Base-by-base conservation (phyloP, 2,113 vertebrate species). In the Hippocampus zosterae region DNA sequence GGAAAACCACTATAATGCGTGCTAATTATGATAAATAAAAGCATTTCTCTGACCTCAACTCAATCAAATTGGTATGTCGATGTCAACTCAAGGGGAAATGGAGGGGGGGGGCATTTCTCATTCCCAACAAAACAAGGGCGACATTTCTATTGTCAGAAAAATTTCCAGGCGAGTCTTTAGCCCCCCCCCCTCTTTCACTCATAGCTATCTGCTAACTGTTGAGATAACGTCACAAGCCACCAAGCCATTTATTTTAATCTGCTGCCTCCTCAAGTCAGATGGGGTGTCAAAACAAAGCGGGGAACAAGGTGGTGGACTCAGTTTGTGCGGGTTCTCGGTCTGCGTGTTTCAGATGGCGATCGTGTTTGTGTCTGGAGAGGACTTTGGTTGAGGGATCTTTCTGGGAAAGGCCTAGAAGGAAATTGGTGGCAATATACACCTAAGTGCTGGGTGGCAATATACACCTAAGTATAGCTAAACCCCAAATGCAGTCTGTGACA, bases 241-340 rank as follows among this genome's bases (percentile, higher is more conserved):
- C 83, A 94, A 92, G 91, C 93, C 93, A 94, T 95, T 94, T 94
- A 93, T 93, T 93, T 59, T 92, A 93, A 92, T 88, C 92, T 89
- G 89, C 91, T 94, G 91, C 92, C 91, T 92, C 90, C 88, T 92
- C 37, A 87, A 92, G 90, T 89, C 92, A 92, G 91, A 93, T 93
- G 91, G 91, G 84, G 81, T 93, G 91, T 93, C 93, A 94, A 94
- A 91, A 92, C 92, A 92, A 92, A 62, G 29, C 11, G 21, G 92
- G 88, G 67, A 44, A 64, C 71, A 29, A 2, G 77, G 70, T 73
- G 76, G 69, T 72, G 75, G 71, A 78, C 53, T 46, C 64, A 57
- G 65, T 75, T 63, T 74, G 80, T 69, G 65, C 53, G 48, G 65
- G 65, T 68, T 72, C 69, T 69, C 74, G 42, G 60, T 48, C 46